These are phyloP conservation scores for Pantala flavescens DNA, from an alignment of 1,140 invertebrate species.

Conservation along the genomic window DNA sequence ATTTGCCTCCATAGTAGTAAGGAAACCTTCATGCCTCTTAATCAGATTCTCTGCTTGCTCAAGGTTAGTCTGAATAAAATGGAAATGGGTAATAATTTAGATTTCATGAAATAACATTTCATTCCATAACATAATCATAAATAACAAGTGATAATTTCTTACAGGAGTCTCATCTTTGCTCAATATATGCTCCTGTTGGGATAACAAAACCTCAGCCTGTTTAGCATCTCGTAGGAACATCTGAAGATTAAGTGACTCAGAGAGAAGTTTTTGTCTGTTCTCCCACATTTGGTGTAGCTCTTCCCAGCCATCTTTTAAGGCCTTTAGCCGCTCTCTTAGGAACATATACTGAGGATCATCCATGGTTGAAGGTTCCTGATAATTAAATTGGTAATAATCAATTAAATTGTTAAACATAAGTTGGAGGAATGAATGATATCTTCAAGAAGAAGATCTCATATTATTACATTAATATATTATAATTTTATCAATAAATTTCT, in stretches of 20 bases:
- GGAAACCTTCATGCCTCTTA: constrained; percentile 96
- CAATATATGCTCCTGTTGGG: constrained; percentile 93
- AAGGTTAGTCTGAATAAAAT: constrained; percentile 50
- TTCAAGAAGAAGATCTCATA: too few relatives aligned
- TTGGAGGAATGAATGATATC: too few relatives aligned
- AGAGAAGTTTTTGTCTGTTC: constrained; percentile 87
- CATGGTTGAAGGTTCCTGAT: constrained; percentile 60
- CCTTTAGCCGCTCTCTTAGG: constrained; percentile 89
- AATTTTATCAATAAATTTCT: too few relatives aligned
- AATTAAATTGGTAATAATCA: constrained; percentile 12
- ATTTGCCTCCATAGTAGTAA: constrained; percentile 99
- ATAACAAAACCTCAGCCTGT: constrained; percentile 93
- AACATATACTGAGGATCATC: constrained; percentile 99
- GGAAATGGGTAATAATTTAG: neutral
- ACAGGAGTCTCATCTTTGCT: constrained; percentile 90
- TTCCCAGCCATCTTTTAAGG: constrained; percentile 96
- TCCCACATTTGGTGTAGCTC: constrained; percentile 99
- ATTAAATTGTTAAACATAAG: constrained; percentile 1
- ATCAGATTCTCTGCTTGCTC: constrained; percentile 96
- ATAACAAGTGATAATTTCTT: constrained; percentile 22
- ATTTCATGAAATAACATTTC: too few relatives aligned
- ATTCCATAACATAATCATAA: too few relatives aligned
- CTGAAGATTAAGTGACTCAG: constrained; percentile 89
- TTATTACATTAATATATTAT: too few relatives aligned
- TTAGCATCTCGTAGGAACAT: constrained; percentile 93